phyloP scores from a whole-genome alignment of 1,140 invertebrate species.

The Drosophila littoralis region DNA sequence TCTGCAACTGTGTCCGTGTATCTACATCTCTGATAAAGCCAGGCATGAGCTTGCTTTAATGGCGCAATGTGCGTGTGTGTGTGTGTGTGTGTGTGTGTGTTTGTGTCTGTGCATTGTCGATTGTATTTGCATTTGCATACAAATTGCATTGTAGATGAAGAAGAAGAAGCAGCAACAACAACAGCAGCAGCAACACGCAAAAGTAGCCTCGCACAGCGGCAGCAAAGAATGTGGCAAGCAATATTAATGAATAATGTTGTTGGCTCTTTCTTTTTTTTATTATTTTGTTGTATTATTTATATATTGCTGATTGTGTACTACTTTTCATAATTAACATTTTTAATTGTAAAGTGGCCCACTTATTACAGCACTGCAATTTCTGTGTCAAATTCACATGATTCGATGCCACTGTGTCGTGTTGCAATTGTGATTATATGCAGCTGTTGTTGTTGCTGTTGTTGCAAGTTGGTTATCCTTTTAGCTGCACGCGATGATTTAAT shows the following conservation, averaged over 20 bases:
- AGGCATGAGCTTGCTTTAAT: constrained; percentile 32
- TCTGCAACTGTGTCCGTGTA: constrained; percentile 21
- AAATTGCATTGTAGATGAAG: constrained; percentile 79
- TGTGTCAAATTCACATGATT: constrained; percentile 26
- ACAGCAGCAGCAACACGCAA: constrained; percentile 19
- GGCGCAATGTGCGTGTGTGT: constrained; percentile 8
- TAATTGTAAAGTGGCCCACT: constrained; percentile 38
- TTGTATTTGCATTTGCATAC: constrained; percentile 81
- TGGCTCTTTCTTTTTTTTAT: constrained; percentile 13
- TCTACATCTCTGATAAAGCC: constrained; percentile 37
- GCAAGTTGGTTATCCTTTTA: constrained; percentile 72
- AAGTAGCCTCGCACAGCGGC: constrained; percentile 56
- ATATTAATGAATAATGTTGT: constrained; percentile 46
- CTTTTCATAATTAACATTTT: constrained; percentile 48
- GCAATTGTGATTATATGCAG: constrained; percentile 18
- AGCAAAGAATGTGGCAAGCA: constrained; percentile 43
- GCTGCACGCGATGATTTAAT: constrained; percentile 80
- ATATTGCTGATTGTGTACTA: constrained; percentile 31
- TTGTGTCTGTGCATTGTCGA: constrained; percentile 63
- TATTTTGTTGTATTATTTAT: constrained; percentile 28
- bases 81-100: constrained; percentile 15
- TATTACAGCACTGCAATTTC: constrained; percentile 15
- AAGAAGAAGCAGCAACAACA: constrained; percentile 50
- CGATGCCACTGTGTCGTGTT: constrained; percentile 36
- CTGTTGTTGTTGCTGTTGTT: constrained; percentile 29